phyloP scores from a whole-genome alignment of 2,888 invertebrate species.

The Unio delphinus region DNA sequence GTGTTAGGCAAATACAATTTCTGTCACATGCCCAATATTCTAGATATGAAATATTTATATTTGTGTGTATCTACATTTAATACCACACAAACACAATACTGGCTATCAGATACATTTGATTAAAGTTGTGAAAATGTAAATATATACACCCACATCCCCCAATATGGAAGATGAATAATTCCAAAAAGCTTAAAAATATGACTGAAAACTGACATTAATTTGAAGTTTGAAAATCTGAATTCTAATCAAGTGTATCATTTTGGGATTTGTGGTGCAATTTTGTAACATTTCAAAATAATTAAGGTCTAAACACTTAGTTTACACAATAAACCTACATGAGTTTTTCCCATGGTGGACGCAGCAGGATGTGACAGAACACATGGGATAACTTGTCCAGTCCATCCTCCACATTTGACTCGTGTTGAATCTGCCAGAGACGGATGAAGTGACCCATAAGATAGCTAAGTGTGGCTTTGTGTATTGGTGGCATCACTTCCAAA shows the following conservation, averaged over 20 bases:
- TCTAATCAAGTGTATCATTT: neutral
- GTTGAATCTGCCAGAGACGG: constrained; percentile 81
- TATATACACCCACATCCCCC: no score
- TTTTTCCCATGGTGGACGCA: constrained; percentile 83
- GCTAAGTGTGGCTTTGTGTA: constrained; percentile 78
- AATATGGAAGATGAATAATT: no score
- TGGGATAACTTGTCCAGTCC: constrained; percentile 77
- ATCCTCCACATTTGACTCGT: constrained; percentile 78
- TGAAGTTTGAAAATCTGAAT: neutral
- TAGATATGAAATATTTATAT: no score
- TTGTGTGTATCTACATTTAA: no score
- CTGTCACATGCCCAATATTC: no score
- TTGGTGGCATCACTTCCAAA: constrained; percentile 75
- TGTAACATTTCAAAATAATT: neutral
- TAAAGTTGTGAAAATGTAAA: no score
- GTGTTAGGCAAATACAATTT: no score
- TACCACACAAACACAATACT: no score
- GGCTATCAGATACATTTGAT: no score
- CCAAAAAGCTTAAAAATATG: no score
- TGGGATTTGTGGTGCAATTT: neutral
- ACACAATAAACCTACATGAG: constrained; percentile 77
- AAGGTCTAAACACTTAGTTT: neutral
- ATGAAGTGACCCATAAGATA: constrained; percentile 82
- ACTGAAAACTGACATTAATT: no score
- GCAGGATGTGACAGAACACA: constrained; percentile 81